Evolutionary conservation across 2,888 invertebrate species (phyloP), one percentile per base, ranked within the genome.

Genomic region (Arctia plantaginis): DNA sequence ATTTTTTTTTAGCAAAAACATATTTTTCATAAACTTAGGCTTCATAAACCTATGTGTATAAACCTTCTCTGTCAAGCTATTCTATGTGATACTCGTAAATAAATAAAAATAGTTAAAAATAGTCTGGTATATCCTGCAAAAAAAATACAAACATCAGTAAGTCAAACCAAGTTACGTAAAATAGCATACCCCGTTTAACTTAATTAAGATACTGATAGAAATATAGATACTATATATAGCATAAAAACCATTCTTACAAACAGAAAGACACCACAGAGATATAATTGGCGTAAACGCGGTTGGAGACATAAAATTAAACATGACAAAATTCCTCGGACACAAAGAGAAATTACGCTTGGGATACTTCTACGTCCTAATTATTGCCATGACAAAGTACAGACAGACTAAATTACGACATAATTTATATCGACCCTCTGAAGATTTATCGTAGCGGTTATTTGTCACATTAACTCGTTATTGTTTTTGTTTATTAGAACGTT

Each of bases 281-380:
- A 79, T 91, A 93, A 93, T 92, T 92, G 89, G 84, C 82, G 78
- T 85, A 88, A 90, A 91, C 88, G 86, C 81, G 87, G 86, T 85
- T 89, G 88, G 80, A 87, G 85, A 86, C 88, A 87, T 87, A 90
- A 92, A 92, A 93, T 93, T 92, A 91, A 93, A 93, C 91, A 89
- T 88, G 91, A 93, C 92, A 91, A 91, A 92, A 92, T 89, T 92
- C 90, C 88, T 88, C 86, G 87, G 90, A 90, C 90, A 91, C 90
- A 90, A 92, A 91, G 90, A 89, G 90, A 91, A 91, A 91, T 90
- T 89, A 88, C 87, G 84, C 85, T 86, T 73, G 81, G 87, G 88
- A 91, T 90, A 89, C 88, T 91, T 88, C 82, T 85, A 88, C 85
- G 87, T 90, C 90, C 89, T 91, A 92, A 94, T 94, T 93, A 94